Evolutionary conservation across 1,140 invertebrate genomes (phyloP).

Genomic region (Nylanderia fulva): DNA sequence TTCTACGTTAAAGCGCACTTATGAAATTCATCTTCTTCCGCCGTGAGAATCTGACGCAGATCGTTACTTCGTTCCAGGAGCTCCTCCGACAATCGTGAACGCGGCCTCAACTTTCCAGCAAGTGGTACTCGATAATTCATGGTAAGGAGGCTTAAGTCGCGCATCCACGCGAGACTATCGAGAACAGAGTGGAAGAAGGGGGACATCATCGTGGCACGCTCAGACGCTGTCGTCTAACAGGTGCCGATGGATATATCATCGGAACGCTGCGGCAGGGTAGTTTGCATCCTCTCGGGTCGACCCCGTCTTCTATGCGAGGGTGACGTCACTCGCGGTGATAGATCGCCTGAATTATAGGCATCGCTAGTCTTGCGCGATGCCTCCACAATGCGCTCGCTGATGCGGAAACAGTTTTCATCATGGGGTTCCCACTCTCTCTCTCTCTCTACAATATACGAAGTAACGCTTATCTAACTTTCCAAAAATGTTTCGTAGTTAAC

Average conservation of each 20-base stretch:
- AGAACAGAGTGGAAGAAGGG: background rate
- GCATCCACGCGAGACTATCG: slow-evolving; percentile 66
- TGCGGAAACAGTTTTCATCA: slow-evolving; percentile 54
- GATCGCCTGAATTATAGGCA: slow-evolving; percentile 74
- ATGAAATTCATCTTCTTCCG: slow-evolving; percentile 34
- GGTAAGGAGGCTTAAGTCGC: slow-evolving; percentile 74
- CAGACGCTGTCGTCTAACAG: slow-evolving; percentile 77
- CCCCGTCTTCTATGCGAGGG: slow-evolving; percentile 49
- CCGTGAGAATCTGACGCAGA: slow-evolving; percentile 45
- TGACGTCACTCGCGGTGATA: slow-evolving; percentile 72
- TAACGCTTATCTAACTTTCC: background rate
- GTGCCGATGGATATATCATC: slow-evolving; percentile 78
- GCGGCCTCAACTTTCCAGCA: slow-evolving; percentile 61
- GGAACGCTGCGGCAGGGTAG: slow-evolving; percentile 67
- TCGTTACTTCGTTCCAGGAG: slow-evolving; percentile 14
- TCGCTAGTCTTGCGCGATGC: slow-evolving; percentile 43
- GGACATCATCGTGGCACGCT: slow-evolving; percentile 67
- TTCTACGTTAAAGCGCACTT: background rate
- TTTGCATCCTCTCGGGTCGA: slow-evolving; percentile 71
- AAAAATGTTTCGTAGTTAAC: slow-evolving; percentile 23
- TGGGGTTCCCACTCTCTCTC: background rate
- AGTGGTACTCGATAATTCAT: slow-evolving; percentile 75
- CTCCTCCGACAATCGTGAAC: slow-evolving; percentile 37
- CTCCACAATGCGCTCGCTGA: slow-evolving; percentile 18
- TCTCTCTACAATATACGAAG: too few species aligned